Evolutionary conservation across 64 coral and sea anemone species (phyloP), one percentile per base, ranked within the genome.

Genomic region (Pachyseris speciosa): DNA sequence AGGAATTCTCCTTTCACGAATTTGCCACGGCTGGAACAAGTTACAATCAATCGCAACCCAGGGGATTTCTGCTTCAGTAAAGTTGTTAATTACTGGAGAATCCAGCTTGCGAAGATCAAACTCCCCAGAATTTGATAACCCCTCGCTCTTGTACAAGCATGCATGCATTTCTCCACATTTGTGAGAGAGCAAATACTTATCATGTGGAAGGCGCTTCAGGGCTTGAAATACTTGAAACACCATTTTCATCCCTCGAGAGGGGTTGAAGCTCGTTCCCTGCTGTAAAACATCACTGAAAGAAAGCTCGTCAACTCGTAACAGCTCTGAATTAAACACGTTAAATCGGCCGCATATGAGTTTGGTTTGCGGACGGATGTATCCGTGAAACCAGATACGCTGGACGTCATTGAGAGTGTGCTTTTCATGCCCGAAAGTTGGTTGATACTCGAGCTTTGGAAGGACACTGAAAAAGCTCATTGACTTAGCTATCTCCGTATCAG

Each of bases 391-490:
- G 44, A 80, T 79, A 0, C 66, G 85, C 26, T n/a, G n/a, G 85
- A 86, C 5, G 95, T 85, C 74, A 93, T 86, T 47, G 59, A 61
- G 42, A 48, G 19, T 66, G 95, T 83, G 78, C 34, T 88, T 88
- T 67, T 98, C 92, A 51, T 98, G 86, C 63, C 95, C 95, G 63
- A 87, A 88, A 3, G 65, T 73, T 27, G 83, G 80, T 9, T 87
- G 92, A 41, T 94, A 98, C 28, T 98, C 95, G 12, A 92, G 87
- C 20, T 98, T 98, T 8, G 88, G 91, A 41, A 94, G 77, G 30
- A 98, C 80, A 9, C 87, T 83, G 29, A 91, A 91, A 74, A 92
- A 98, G 13, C 70, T 83, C 38, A 49, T 87, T 29, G 78, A 48
- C 9, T 66, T 74, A 33, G 52, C 80, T 6, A 83, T 71, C 0